These are phyloP conservation scores for Pocillopora verrucosa DNA, from an alignment of 64 coral and sea anemone species.

Conservation along the genomic window DNA sequence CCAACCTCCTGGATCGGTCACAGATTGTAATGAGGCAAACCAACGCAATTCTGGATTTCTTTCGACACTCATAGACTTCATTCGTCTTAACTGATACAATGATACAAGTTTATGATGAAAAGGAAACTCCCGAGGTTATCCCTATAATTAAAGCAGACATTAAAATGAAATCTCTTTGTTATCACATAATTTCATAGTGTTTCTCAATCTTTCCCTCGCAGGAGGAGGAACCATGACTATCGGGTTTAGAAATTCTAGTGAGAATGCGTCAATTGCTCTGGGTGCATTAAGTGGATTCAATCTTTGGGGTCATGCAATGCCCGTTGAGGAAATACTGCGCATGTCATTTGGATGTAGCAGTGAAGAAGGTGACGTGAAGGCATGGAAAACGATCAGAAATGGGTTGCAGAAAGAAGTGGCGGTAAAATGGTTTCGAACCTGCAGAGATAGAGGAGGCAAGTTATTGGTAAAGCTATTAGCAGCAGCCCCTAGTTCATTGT, in stretches of 20 bases:
- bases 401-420: constrained; percentile 12
- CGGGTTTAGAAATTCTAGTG: neutral
- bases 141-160: no score
- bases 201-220: neutral
- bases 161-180: no score
- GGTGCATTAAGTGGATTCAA: constrained; percentile 5
- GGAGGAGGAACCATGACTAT: neutral
- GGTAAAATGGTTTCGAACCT: neutral
- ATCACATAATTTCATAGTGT: no score
- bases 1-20: no score
- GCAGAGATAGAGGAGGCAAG: neutral
- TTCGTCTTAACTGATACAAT: no score
- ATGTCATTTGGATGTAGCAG: constrained; percentile 51
- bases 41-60: no score
- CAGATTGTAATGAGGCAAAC: no score
- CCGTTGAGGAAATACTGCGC: constrained; percentile 36
- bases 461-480: neutral
- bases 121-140: no score
- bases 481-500: neutral
- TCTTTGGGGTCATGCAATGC: constrained; percentile 3
- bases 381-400: constrained; percentile 18
- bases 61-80: no score
- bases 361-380: constrained; percentile 13
- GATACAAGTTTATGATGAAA: no score
- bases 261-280: neutral